A percentile compares a stretch with the other conserved stretches of the same genome.
Conservation (phyloP, 2,797 vertebrate species). For the Orientallactaga sibirica region DNA sequence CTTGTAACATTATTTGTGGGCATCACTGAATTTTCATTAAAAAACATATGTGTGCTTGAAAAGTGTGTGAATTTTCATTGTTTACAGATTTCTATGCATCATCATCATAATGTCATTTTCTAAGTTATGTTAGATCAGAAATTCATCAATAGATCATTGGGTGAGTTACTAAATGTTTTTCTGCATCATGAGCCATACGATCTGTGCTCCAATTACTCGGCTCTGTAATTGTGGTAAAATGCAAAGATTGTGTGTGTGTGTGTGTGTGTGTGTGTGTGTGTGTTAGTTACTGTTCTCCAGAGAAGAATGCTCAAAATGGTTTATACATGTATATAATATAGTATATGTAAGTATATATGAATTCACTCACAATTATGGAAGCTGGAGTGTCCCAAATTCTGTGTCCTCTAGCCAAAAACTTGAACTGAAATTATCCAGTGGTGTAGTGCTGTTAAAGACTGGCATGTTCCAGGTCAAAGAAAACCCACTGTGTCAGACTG, state of each 20-base stretch:
- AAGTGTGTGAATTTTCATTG: not conserved
- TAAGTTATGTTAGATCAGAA: not conserved
- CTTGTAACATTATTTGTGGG: not conserved
- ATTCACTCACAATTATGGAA: not conserved
- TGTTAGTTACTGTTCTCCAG: not conserved
- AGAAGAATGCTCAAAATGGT: not conserved
- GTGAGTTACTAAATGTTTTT: not conserved
- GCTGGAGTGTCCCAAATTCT: not conserved
- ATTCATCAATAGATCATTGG: not conserved
- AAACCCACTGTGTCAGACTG: not conserved
- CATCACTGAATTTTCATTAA: not conserved
- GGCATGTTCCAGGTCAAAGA: rapidly evolving
- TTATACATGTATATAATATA: not conserved
- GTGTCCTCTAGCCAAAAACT: not conserved
- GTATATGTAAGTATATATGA: not conserved
- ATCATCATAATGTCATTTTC: not conserved
- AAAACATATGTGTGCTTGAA: not conserved
- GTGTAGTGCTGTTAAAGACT: not conserved
- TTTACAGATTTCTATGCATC: not conserved
- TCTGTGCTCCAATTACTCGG: not conserved
- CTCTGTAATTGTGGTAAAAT: not conserved
- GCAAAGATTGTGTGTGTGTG: not conserved
- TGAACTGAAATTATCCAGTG: not conserved
- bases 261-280: not conserved
- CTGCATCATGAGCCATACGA: not conserved